Base-by-base conservation (phyloP, 1,140 invertebrate genomes). In the Drosophila orena region DNA sequence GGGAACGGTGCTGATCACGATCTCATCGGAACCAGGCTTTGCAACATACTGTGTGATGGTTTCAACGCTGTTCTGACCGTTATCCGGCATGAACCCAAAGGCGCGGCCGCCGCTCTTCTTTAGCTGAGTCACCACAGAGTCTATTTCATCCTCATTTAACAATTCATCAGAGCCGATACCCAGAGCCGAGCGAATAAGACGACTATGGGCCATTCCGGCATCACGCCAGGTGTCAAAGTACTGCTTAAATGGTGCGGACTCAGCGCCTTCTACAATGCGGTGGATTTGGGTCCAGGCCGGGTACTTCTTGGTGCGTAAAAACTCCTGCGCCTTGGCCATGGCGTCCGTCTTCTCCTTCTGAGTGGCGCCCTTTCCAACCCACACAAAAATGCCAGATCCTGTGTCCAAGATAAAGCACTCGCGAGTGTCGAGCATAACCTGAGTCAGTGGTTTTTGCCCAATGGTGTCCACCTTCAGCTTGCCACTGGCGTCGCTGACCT, bases 391-490 rank as follows among this genome's bases (percentile, higher is more conserved):
- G 34, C 96, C 95, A 55, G 94, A 94, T 4, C 95, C 96, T 6
- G 96, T 96, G 91, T 98, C 97, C 88, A 98, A 92, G 62, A 98
- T 96, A 78, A 97, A 98, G 65, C 95, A 96, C 88, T 98, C 97
- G 94, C 96, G 94, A 17, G 95, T 95, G 65, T 96, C 95, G n/a
- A 97, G 93, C 86, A 95, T 94, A 24, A 95, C 94, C 91, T 96
- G 95, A 49, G 94, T 94, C 60, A 96, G 93, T 4, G 96, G 97
- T 78, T 95, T 96, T 43, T 94, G 92, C 10, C 92, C 92, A 37
- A 97, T 92, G 49, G 95, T 93, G 10, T 95, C 95, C 3, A 96
- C 93, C 77, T 95, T 93, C 27, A 97, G 56, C 44, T 93, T 93
- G 0, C 96, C 96, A 59, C 93, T 94, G 20, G 94, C 94, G 92